Evolutionary conservation across 2,888 invertebrate genomes (phyloP), one percentile per base, ranked within the genome.

Genomic region (Mythimna albipuncta): DNA sequence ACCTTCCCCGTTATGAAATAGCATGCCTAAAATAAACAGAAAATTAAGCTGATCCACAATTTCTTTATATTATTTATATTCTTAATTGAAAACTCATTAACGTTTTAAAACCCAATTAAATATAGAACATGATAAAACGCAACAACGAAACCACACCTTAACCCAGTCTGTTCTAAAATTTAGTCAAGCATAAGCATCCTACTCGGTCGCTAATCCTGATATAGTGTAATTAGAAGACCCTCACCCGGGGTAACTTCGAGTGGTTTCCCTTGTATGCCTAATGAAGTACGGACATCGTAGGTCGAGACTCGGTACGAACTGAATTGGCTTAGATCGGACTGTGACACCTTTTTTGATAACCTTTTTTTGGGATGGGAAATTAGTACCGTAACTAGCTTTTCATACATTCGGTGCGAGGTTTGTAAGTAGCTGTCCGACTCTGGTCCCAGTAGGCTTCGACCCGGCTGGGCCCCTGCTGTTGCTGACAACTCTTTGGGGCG

Each of bases 221-320:
- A 82, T 84, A 87, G 79, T 83, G 84, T 87, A 86, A 87, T 88
- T 89, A 82, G 69, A 70, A 82, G 73, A 55, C 67, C 69, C 70
- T 66, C 41, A 74, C 73, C 69, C 78, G 74, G 50, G 63, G 21
- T 35, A 67, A 70, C 76, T 81, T 81, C 83, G 85, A 90, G 89
- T 89, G 89, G 88, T 82, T 86, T 89, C 83, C 66, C 84, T 76
- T 88, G 88, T 87, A 87, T 82, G 80, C 83, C 84, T 86, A 90
- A 88, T 88, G 85, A 88, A 83, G 74, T 82, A 77, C 82, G 83
- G 87, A 81, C 78, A 75, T 64, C 75, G 64, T 59, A 75, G 64
- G 47, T 50, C 32, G 50, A 54, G 58, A 38, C 38, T 55, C 19
- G 21, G n/a, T 7, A 21, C n/a, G 54, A 54, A 32, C 59, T 72